phyloP scores from a whole-genome alignment of 1,140 invertebrate genomes.

The Drosophila ironensis region DNA sequence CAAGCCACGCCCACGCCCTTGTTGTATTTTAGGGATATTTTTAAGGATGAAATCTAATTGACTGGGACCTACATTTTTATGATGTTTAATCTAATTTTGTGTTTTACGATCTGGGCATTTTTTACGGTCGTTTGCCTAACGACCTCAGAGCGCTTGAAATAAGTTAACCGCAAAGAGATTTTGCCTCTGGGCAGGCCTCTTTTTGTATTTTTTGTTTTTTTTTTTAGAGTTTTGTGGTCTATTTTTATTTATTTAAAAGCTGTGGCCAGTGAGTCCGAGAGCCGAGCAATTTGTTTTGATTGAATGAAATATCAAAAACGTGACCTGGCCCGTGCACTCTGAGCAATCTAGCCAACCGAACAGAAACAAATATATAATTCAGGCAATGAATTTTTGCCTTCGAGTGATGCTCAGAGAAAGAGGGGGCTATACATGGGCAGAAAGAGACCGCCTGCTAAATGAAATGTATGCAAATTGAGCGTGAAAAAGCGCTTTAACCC shows the following conservation, averaged over 20 bases:
- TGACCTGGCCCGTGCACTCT: constrained; percentile 63
- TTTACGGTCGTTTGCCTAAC: constrained; percentile 67
- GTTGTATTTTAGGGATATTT: background rate
- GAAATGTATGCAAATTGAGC: constrained; percentile 76
- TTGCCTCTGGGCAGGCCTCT: constrained; percentile 15
- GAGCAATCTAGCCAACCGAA: constrained; percentile 10
- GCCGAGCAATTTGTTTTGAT: constrained; percentile 76
- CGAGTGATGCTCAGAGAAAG: background rate
- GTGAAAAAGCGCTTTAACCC: constrained; percentile 44
- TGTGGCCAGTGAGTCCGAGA: background rate
- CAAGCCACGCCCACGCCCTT: background rate
- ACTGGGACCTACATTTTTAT: constrained; percentile 70
- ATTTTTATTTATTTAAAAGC: constrained; percentile 75
- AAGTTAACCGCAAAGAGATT: constrained; percentile 54
- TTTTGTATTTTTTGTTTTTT: background rate
- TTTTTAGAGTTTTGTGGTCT: constrained; percentile 13
- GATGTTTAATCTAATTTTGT: constrained; percentile 74
- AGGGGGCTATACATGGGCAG: background rate
- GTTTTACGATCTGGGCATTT: constrained; percentile 44
- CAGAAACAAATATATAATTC: constrained; percentile 35
- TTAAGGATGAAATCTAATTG: constrained; percentile 46
- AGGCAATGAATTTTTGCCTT: constrained; percentile 19
- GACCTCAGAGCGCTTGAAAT: constrained; percentile 44
- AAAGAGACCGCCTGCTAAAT: constrained; percentile 30
- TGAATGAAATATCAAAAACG: constrained; percentile 80